phyloP scores from a whole-genome alignment of 2,888 invertebrate species.

The Napeogenes sylphis region DNA sequence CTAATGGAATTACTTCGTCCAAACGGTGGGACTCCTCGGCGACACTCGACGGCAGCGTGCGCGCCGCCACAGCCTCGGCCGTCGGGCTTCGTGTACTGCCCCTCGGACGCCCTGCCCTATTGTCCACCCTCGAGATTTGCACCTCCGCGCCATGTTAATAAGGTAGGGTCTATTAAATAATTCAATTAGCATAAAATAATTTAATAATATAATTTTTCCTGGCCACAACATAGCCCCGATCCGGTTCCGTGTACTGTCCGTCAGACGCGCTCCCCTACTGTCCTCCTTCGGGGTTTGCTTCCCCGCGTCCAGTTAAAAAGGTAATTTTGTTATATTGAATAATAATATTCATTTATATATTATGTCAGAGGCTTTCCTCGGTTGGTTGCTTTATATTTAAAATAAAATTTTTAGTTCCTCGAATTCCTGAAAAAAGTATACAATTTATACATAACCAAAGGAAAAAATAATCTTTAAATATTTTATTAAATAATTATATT shows the following conservation, averaged over 20 bases:
- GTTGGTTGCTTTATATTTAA: too few species aligned
- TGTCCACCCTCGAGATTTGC: slow-evolving; percentile 70
- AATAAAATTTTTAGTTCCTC: too few species aligned
- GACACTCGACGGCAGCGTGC: slow-evolving; percentile 61
- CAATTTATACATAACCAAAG: too few species aligned
- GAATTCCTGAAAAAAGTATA: too few species aligned
- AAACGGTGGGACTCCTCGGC: slow-evolving; percentile 62
- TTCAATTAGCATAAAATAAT: too few species aligned
- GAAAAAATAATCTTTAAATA: too few species aligned
- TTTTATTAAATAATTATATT: too few species aligned
- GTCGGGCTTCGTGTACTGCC: slow-evolving; percentile 70
- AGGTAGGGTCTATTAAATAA: slow-evolving; percentile 38
- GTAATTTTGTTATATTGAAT: not conserved
- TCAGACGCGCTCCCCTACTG: slow-evolving; percentile 70
- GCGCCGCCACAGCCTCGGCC: slow-evolving; percentile 43
- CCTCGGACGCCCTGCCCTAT: slow-evolving; percentile 73
- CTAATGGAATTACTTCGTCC: slow-evolving; percentile 75
- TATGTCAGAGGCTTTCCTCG: too few species aligned
- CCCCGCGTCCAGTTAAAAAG: slow-evolving; percentile 5
- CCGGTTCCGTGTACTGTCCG: slow-evolving; percentile 65
- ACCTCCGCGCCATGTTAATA: slow-evolving; percentile 48
- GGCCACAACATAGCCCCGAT: slow-evolving; percentile 28
- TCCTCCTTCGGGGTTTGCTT: slow-evolving; percentile 55
- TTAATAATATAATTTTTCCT: not conserved
- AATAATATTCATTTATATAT: not conserved